These are phyloP conservation scores for Galaxias olidus DNA, from an alignment of 2,797 vertebrate genomes.

Conservation along the genomic window DNA sequence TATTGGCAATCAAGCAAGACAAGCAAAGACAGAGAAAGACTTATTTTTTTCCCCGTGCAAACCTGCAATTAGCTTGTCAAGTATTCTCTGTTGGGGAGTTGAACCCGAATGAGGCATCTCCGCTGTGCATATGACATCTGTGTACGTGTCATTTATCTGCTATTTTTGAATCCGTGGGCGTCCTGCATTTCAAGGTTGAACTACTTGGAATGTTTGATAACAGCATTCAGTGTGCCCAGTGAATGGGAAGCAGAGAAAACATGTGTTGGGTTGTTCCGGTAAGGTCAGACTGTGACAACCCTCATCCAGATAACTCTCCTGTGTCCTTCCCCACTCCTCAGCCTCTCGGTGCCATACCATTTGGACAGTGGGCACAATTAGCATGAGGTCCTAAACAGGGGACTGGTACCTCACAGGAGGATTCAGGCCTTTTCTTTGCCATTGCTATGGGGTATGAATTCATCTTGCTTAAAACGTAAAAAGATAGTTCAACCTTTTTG, in stretches of 20 bases:
- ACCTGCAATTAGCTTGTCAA: constrained; percentile 23
- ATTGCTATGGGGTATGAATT: no score
- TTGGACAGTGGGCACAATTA: no score
- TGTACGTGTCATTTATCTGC: constrained; percentile 32
- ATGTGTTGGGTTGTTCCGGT: background rate
- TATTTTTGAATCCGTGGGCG: constrained; percentile 24
- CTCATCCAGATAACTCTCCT: no score
- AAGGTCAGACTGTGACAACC: no score
- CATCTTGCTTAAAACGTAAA: no score
- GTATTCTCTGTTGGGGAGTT: constrained; percentile 13
- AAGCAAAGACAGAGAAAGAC: constrained; percentile 8
- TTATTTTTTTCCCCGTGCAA: constrained; percentile 8
- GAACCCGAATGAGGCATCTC: constrained; percentile 20
- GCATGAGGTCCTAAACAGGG: no score
- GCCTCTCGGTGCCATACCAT: no score
- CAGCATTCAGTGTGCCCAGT: constrained; percentile 21
- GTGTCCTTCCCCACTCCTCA: no score
- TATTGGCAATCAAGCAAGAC: constrained; percentile 8
- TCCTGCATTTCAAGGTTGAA: constrained; percentile 27
- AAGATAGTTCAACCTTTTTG: no score
- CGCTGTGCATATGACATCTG: background rate
- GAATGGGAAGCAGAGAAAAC: constrained; percentile 13
- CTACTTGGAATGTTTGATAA: constrained; percentile 25
- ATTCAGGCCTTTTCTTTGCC: no score
- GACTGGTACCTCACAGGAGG: no score